Evolutionary conservation across 1,140 invertebrate species (phyloP).

Genomic region (Lucilia cuprina): DNA sequence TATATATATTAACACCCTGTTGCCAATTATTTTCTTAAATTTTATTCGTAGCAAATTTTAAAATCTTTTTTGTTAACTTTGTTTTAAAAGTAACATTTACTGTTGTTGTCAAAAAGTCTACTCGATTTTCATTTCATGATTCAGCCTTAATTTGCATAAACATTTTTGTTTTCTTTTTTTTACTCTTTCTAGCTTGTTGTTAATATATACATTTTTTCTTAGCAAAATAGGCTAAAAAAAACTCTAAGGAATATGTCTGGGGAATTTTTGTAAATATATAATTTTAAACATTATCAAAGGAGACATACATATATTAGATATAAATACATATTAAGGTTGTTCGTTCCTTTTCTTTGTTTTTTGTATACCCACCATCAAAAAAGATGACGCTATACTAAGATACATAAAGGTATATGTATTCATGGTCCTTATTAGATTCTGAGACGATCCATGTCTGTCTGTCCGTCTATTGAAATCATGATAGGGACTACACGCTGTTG

Average conservation of each 20-base stretch:
- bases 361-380: no score
- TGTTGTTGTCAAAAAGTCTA: neutral
- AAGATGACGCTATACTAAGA: no score
- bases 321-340: no score
- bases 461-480: no score
- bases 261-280: neutral
- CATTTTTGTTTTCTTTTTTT: neutral
- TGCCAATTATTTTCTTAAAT: no score
- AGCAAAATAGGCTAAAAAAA: neutral
- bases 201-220: neutral
- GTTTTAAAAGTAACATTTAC: neutral
- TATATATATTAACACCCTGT: no score
- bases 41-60: no score
- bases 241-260: constrained; percentile 9
- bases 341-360: no score
- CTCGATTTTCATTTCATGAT: neutral
- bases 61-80: neutral
- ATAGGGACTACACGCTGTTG: no score
- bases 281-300: neutral
- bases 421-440: no score
- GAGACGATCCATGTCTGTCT: no score
- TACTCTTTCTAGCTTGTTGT: neutral
- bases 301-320: neutral
- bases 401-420: no score
- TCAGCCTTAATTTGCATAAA: constrained; percentile 4